Evolutionary conservation across 1,140 invertebrate genomes (phyloP).

Genomic region (Meteorus sp.): DNA sequence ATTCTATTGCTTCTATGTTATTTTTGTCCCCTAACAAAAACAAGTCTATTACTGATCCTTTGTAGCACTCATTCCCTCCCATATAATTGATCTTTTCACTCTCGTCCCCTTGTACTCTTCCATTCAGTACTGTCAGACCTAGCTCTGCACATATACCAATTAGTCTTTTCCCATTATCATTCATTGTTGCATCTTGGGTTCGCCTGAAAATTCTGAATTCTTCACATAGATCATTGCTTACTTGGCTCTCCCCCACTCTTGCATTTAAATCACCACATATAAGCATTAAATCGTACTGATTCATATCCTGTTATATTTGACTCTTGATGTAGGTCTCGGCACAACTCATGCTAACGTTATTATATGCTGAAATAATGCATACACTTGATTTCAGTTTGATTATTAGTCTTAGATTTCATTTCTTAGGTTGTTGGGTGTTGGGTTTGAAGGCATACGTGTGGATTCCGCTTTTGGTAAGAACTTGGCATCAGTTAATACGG

Average conservation of each 20-base stretch:
- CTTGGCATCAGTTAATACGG: too few species aligned
- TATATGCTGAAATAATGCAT: conserved; percentile 23
- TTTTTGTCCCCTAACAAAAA: not conserved
- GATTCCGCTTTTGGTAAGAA: too few species aligned
- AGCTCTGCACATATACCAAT: conserved; percentile 6
- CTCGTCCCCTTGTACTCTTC: conserved; percentile 11
- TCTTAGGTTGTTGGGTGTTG: too few species aligned
- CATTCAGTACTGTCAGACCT: conserved; percentile 3
- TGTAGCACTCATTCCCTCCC: not conserved
- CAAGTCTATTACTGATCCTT: conserved; percentile 15
- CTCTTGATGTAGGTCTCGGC: conserved; percentile 17
- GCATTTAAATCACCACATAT: conserved; percentile 28
- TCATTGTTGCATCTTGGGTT: not conserved
- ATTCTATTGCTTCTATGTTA: not conserved
- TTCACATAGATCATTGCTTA: not conserved
- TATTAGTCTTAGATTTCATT: too few species aligned
- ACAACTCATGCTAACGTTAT: conserved; percentile 23
- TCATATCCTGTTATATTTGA: conserved; percentile 9
- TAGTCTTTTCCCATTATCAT: conserved; percentile 18
- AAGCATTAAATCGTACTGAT: conserved; percentile 7
- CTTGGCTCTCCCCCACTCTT: conserved; percentile 20
- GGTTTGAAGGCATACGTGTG: too few species aligned
- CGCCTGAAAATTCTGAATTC: conserved; percentile 5
- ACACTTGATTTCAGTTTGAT: too few species aligned
- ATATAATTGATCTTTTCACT: conserved; percentile 3